phyloP scores from a whole-genome alignment of 2,113 vertebrate genomes.

The Oplegnathus fasciatus region DNA sequence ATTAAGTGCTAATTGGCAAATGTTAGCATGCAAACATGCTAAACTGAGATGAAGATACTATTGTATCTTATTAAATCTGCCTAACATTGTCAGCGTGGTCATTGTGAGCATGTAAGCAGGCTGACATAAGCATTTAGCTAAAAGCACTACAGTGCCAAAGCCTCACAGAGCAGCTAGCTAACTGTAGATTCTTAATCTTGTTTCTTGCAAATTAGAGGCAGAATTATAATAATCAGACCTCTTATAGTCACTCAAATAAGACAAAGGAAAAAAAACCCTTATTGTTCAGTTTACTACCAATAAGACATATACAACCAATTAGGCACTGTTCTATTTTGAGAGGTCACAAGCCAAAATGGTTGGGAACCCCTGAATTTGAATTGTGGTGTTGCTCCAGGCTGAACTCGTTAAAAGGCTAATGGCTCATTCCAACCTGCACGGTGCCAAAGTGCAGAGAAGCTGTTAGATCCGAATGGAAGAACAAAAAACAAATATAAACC shows the following conservation, averaged over 20 bases:
- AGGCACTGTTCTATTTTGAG: background rate
- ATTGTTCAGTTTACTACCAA: background rate
- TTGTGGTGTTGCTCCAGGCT: slow-evolving; percentile 1
- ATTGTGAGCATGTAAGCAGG: background rate
- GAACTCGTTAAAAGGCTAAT: background rate
- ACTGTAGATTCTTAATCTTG: background rate
- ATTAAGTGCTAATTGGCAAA: background rate
- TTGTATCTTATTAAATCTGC: background rate
- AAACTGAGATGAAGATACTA: background rate
- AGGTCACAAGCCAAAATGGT: background rate
- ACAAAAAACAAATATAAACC: slow-evolving; percentile 42
- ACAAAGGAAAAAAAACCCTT: background rate
- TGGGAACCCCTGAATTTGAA: background rate
- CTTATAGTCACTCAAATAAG: background rate
- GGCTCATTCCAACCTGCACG: slow-evolving; percentile 11
- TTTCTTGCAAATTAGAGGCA: background rate
- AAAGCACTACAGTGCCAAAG: background rate
- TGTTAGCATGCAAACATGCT: background rate
- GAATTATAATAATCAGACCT: background rate
- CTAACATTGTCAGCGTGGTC: background rate
- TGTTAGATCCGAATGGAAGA: slow-evolving; percentile 19
- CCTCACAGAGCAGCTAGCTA: background rate
- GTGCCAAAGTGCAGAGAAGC: slow-evolving; percentile 19
- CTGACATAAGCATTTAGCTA: background rate
- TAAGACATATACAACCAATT: too few relatives aligned